Percentiles rank a stretch among this genome's conserved stretches.
These are phyloP conservation scores for Neodiprion lecontei DNA, from an alignment of 1,140 invertebrate species.

Conservation along the genomic window DNA sequence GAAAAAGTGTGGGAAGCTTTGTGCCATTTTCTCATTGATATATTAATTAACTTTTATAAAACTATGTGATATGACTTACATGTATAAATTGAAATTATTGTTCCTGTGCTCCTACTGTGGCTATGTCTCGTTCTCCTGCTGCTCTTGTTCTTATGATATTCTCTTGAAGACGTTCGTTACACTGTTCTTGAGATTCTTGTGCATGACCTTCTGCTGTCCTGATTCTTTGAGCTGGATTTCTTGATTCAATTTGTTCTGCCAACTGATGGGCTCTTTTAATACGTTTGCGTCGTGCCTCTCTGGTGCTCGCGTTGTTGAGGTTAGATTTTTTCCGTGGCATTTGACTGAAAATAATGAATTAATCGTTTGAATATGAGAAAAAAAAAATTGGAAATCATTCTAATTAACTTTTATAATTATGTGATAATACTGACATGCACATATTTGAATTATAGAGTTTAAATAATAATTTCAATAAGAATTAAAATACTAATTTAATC, in stretches of 20 bases:
- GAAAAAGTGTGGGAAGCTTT: no score
- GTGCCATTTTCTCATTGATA: no score
- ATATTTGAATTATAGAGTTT: no score
- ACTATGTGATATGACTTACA: no score
- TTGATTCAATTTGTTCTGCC: slow-evolving; percentile 36
- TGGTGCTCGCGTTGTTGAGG: slow-evolving; percentile 38
- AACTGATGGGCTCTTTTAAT: slow-evolving; percentile 37
- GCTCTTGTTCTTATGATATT: slow-evolving; percentile 40
- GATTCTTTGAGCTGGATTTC: slow-evolving; percentile 30
- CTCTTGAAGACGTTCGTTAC: slow-evolving; percentile 39
- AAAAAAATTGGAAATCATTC: neutral
- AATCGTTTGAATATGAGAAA: slow-evolving; percentile 7
- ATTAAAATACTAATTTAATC: no score
- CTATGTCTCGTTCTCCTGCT: slow-evolving; percentile 21
- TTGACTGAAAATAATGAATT: slow-evolving; percentile 27
- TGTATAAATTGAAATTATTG: neutral
- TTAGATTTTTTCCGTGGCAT: slow-evolving; percentile 42
- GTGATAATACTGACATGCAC: no score
- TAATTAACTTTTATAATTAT: no score
- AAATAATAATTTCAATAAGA: no score
- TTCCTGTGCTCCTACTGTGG: slow-evolving; percentile 8
- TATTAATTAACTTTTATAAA: no score
- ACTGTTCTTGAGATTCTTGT: no score
- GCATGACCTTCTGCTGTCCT: slow-evolving; percentile 39
- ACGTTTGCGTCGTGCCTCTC: slow-evolving; percentile 38